Conservation (phyloP, 2,113 vertebrate genomes). For the Platichthys stellatus region DNA sequence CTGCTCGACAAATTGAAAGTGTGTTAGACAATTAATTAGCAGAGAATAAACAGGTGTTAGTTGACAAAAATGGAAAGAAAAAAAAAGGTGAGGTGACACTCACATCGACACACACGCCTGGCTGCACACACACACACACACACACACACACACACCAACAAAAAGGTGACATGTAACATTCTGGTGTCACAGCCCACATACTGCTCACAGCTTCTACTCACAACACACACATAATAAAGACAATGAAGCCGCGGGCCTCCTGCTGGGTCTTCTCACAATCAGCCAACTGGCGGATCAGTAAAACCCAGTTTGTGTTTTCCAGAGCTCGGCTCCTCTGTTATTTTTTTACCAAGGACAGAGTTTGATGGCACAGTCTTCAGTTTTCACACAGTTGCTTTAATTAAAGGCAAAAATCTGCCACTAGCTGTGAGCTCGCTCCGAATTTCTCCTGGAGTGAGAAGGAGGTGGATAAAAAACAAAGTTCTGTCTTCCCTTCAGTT, state of each 20-base stretch:
- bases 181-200: conserved; percentile 5
- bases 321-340: conserved; percentile 38
- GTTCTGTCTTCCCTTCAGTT: not conserved
- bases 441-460: conserved; percentile 17
- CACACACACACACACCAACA: not conserved
- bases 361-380: conserved; percentile 29
- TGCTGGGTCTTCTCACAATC: conserved; percentile 62
- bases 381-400: conserved; percentile 55
- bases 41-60: conserved; percentile 73
- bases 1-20: conserved; percentile 74
- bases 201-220: conserved; percentile 37
- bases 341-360: conserved; percentile 4
- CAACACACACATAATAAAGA: conserved; percentile 43
- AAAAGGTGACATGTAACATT: conserved; percentile 15
- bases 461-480: not conserved
- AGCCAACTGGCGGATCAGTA: conserved; percentile 62
- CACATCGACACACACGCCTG: too few relatives aligned
- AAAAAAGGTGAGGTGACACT: conserved; percentile 18
- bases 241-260: conserved; percentile 48
- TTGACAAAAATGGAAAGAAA: conserved; percentile 53
- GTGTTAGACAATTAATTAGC: conserved; percentile 78
- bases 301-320: conserved; percentile 58
- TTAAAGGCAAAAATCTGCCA: conserved; percentile 58
- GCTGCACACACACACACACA: not conserved
- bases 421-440: conserved; percentile 42